phyloP scores from a whole-genome alignment of 2,797 vertebrate species.

The Molossus molossus region DNA sequence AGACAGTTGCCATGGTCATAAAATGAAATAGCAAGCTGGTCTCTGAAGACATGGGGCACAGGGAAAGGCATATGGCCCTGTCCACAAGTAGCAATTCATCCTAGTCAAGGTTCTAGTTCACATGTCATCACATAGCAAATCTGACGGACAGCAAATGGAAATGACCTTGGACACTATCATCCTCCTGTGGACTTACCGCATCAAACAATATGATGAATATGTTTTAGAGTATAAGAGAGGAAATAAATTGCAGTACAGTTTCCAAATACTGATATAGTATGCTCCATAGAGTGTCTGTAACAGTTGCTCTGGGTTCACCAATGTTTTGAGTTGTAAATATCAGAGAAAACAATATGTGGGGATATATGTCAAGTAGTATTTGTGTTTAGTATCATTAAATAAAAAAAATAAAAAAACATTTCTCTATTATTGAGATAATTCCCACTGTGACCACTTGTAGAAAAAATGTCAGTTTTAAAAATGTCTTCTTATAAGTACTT shows the following conservation, averaged over 20 bases:
- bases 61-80: fast-evolving
- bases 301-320: background rate
- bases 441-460: background rate
- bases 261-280: constrained; percentile 64
- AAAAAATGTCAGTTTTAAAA: background rate
- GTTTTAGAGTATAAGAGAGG: constrained; percentile 91
- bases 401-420: background rate
- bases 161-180: constrained; percentile 88
- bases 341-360: background rate
- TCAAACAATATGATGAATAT: constrained; percentile 91
- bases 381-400: background rate
- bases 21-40: background rate
- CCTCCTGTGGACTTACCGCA: constrained; percentile 91
- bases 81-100: constrained; percentile 70
- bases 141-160: constrained; percentile 91
- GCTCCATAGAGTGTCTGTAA: background rate
- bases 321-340: background rate
- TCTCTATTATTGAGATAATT: background rate
- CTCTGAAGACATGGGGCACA: background rate
- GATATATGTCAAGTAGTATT: background rate
- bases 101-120: constrained; percentile 89
- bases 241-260: constrained; percentile 75
- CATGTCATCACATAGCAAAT: constrained; percentile 80
- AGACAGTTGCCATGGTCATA: background rate
- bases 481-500: background rate